phyloP scores from a whole-genome alignment of 2,888 invertebrate genomes.

The Drosophila mayaguana region DNA sequence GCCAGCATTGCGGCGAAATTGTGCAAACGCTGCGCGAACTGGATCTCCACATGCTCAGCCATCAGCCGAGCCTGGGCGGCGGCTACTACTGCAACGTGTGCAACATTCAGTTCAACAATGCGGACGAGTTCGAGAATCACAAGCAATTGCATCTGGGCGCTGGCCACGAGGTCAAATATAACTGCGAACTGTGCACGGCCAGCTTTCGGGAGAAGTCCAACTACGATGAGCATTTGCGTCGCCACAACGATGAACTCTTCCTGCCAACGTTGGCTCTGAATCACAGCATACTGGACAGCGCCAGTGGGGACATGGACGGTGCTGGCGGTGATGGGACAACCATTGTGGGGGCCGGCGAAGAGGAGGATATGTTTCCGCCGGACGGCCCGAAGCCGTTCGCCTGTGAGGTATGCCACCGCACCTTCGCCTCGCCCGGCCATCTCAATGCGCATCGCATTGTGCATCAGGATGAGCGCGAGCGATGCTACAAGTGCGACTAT shows the following conservation, averaged over 20 bases:
- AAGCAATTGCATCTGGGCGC: slow-evolving; percentile 73
- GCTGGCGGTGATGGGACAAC: slow-evolving; percentile 15
- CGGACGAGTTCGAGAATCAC: slow-evolving; percentile 76
- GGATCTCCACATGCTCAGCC: slow-evolving; percentile 75
- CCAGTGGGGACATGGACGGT: slow-evolving; percentile 34
- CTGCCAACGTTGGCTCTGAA: slow-evolving; percentile 72
- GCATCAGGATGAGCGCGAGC: slow-evolving; percentile 74
- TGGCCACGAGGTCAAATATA: slow-evolving; percentile 76
- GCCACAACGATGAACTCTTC: slow-evolving; percentile 81
- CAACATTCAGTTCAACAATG: slow-evolving; percentile 70
- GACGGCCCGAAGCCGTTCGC: slow-evolving; percentile 61
- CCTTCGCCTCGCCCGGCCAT: slow-evolving; percentile 68
- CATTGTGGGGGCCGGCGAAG: slow-evolving; percentile 27
- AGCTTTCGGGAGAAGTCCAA: slow-evolving; percentile 82
- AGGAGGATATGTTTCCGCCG: slow-evolving; percentile 37
- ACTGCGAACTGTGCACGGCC: slow-evolving; percentile 81
- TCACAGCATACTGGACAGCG: slow-evolving; percentile 64
- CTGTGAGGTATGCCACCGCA: slow-evolving; percentile 74
- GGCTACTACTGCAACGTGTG: slow-evolving; percentile 77
- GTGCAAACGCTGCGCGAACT: slow-evolving; percentile 79
- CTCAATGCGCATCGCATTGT: slow-evolving; percentile 74
- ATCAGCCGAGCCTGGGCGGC: slow-evolving; percentile 68
- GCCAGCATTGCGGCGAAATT: slow-evolving; percentile 76
- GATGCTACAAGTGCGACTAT: slow-evolving; percentile 77
- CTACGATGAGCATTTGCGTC: slow-evolving; percentile 81